Evolutionary conservation across 2,113 vertebrate species (phyloP), one percentile per base, ranked within the genome.

Genomic region (Peucedramus taeniatus): DNA sequence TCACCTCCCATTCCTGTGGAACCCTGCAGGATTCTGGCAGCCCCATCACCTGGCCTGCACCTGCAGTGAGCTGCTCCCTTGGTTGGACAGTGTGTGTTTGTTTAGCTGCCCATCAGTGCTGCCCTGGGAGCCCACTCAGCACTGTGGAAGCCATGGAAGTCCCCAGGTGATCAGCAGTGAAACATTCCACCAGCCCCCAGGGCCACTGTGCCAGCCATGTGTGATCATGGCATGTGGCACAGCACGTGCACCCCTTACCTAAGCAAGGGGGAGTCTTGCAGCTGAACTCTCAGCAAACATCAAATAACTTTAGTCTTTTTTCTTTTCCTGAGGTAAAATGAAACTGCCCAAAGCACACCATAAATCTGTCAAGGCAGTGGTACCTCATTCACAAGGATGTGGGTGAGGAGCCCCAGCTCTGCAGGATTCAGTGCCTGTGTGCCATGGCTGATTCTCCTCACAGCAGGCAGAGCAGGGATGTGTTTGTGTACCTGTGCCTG

Each of bases 351-450:
- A 56, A 78, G 23, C 22, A 23, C 44, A 26, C 10, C 35, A 9
- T 0, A 31, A 66, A 47, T 31, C 31, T 28, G 50, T 20, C 23
- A 70, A 51, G 56, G 61, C 3, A 3, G 50, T 57, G 61, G 2
- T 2, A 27, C 33, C 44, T 60, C 3, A 0, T 28, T 64, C 33
- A 24, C 44, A 33, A 19, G 59, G 57, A 3, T 17, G 63, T 0
- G 27, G 74, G 27, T 21, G 69, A 72, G 40, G n/a, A 81, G 44
- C n/a, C 11, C 9, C 72, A 59, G 53, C 68, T 66, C 33, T 45
- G 56, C 30, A 16, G 19, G 6, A 7, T 26, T 39, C 30, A 28
- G 74, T 42, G 28, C 3, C 27, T 44, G 26, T 1, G 21, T 47
- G 89, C 56, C 15, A 1, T 1, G 44, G 68, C 31, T 30, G 33